Conservation (phyloP, 2,797 vertebrate species). For the Fistularia tabacaria region DNA sequence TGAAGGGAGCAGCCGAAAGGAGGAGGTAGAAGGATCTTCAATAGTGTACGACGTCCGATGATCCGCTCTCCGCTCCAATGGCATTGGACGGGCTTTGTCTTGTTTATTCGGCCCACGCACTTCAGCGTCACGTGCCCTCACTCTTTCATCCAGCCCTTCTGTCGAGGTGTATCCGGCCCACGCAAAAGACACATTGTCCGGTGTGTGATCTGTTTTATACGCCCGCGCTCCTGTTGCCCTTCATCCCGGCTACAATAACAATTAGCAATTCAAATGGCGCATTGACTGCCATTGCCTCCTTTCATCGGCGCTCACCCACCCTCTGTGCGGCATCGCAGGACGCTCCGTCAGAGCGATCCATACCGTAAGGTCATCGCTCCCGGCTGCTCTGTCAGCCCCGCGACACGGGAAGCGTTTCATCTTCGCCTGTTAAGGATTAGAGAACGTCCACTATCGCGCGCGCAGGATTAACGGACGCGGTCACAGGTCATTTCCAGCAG, state of each 20-base stretch:
- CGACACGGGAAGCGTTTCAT: conserved; percentile 27
- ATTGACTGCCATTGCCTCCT: conserved; percentile 24
- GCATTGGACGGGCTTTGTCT: no score
- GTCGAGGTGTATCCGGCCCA: not conserved
- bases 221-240: conserved; percentile 6
- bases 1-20: no score
- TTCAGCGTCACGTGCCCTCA: no score
- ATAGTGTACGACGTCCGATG: no score
- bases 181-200: not conserved
- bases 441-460: not conserved
- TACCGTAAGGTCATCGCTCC: conserved; percentile 23
- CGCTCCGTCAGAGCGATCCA: conserved; percentile 6
- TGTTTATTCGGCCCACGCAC: no score
- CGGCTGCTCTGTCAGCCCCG: conserved; percentile 4
- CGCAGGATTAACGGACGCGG: conserved; percentile 31
- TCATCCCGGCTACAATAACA: conserved; percentile 25
- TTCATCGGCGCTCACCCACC: conserved; percentile 22
- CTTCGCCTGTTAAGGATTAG: conserved; percentile 41
- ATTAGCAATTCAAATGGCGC: conserved; percentile 53
- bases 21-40: no score
- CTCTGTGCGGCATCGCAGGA: conserved; percentile 19
- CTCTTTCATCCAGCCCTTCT: no score
- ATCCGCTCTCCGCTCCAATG: no score
- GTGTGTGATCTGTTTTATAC: conserved; percentile 1
- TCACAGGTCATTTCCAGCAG: conserved; percentile 25